Conservation (phyloP, 2,797 vertebrate genomes). For the Botia kubotai region DNA sequence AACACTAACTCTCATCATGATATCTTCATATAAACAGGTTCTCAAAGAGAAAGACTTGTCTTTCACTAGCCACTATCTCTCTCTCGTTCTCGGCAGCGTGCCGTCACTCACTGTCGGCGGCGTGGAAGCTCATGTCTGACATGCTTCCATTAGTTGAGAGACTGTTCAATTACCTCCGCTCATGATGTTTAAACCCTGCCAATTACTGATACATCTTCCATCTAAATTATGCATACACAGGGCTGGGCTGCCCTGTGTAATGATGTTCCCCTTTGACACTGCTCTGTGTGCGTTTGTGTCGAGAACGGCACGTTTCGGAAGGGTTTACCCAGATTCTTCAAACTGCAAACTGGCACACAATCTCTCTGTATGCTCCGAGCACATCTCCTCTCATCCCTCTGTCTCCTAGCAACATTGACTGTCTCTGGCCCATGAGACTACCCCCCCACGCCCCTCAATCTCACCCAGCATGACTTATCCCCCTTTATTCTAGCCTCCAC, state of each 20-base stretch:
- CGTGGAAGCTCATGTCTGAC: conserved; percentile 81
- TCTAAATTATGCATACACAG: conserved; percentile 81
- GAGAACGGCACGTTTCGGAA: conserved; percentile 47
- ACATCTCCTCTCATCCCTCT: conserved; percentile 66
- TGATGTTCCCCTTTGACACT: conserved; percentile 76
- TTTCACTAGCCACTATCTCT: conserved; percentile 24
- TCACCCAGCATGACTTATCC: conserved; percentile 60
- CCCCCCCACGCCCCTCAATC: conserved; percentile 61
- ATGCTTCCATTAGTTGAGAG: conserved; percentile 82
- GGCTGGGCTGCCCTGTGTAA: conserved; percentile 75
- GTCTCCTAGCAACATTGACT: conserved; percentile 80
- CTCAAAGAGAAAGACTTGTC: conserved; percentile 49
- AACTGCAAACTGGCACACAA: conserved; percentile 62
- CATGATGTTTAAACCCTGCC: conserved; percentile 83
- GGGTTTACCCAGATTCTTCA: conserved; percentile 21
- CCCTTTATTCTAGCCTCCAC: conserved; percentile 60
- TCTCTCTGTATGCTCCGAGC: conserved; percentile 58
- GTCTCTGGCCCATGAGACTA: conserved; percentile 67
- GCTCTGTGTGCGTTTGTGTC: conserved; percentile 67
- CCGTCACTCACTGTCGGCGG: conserved; percentile 63
- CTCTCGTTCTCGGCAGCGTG: conserved; percentile 32
- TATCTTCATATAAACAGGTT: conserved; percentile 40
- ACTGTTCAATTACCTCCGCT: conserved; percentile 84
- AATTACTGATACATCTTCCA: conserved; percentile 82
- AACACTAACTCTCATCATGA: conserved; percentile 41